These are phyloP conservation scores for Phoenicopterus ruber DNA, from an alignment of 2,113 vertebrate genomes.

Conservation along the genomic window DNA sequence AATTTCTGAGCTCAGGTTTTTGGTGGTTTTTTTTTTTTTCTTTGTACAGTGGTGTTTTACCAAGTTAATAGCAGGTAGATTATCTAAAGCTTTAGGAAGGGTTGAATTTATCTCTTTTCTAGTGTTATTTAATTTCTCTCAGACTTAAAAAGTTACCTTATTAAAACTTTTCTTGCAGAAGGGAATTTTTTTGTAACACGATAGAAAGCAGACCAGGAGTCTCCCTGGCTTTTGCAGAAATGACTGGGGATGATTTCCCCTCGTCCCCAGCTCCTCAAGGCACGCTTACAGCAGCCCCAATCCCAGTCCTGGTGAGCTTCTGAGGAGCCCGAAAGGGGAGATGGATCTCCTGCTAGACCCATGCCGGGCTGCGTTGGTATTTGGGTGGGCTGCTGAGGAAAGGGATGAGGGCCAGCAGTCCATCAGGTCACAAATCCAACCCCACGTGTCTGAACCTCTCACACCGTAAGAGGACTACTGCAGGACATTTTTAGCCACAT, in stretches of 20 bases:
- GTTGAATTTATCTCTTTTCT: neutral
- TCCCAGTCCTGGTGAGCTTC: neutral
- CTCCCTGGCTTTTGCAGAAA: neutral
- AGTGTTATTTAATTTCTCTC: neutral
- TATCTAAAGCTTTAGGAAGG: neutral
- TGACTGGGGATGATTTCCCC: neutral
- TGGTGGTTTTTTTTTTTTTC: neutral
- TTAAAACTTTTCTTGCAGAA: neutral
- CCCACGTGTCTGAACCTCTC: neutral
- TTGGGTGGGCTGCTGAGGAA: neutral
- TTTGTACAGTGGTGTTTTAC: neutral
- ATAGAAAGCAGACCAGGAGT: neutral
- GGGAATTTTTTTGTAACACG: neutral
- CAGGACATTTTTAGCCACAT: neutral
- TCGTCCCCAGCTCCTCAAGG: neutral
- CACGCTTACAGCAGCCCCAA: fast-evolving
- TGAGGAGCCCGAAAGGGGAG: neutral
- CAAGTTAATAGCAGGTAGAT: neutral
- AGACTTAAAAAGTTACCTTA: neutral
- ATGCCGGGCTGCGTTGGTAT: fast-evolving
- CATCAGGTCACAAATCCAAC: neutral
- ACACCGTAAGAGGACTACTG: neutral
- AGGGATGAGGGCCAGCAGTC: neutral
- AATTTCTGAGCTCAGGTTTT: neutral
- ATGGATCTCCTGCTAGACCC: neutral